phyloP scores from a whole-genome alignment of 2,113 vertebrate species.

The Apteryx mantelli region DNA sequence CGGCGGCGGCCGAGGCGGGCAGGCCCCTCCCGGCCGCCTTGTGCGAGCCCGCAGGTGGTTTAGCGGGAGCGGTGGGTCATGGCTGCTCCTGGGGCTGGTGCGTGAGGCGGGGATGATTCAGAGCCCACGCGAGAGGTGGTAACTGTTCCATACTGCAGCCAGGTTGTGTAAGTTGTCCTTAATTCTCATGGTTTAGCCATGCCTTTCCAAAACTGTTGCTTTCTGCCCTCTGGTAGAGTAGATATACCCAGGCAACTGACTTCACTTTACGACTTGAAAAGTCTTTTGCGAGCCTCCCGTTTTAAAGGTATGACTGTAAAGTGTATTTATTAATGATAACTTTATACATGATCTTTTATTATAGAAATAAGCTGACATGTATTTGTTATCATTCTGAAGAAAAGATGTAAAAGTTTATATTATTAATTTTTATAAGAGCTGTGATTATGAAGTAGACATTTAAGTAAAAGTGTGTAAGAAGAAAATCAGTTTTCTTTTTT shows the following conservation, averaged over 20 bases:
- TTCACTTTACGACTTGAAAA: background rate
- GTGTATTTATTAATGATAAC: accelerated
- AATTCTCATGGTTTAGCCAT: background rate
- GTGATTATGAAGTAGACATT: background rate
- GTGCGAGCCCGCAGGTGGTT: background rate
- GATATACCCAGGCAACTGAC: accelerated
- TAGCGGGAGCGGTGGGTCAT: background rate
- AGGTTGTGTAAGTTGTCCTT: background rate
- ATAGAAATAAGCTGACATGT: accelerated
- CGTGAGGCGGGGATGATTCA: background rate
- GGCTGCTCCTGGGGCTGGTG: background rate
- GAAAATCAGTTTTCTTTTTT: background rate
- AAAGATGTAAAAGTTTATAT: background rate
- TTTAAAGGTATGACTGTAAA: background rate
- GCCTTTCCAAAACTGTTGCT: background rate
- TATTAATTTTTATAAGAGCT: background rate
- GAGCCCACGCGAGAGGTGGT: background rate
- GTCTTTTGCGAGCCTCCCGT: background rate
- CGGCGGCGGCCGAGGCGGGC: too few species aligned
- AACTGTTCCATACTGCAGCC: too few species aligned
- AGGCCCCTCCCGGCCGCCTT: background rate
- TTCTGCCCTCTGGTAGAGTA: too few species aligned
- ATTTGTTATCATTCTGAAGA: background rate
- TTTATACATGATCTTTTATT: accelerated
- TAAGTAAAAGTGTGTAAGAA: background rate